Evolutionary conservation across 2,888 invertebrate species (phyloP), one percentile per base, ranked within the genome.

Genomic region (Leptinotarsa juncta): DNA sequence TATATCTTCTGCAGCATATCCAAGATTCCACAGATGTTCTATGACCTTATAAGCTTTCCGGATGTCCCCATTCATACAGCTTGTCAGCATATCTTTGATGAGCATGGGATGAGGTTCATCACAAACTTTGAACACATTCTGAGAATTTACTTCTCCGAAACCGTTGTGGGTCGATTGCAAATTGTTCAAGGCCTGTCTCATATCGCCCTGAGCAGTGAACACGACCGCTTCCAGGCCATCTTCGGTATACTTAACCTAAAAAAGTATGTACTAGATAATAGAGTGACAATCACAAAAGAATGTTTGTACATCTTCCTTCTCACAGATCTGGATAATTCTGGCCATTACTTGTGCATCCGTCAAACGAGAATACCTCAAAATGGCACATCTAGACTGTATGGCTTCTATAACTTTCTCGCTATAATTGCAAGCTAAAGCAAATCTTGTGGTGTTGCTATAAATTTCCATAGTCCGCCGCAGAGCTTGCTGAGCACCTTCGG

Each of bases 351-450:
- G 96, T 0, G 95, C 94, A 88, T 99, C 98, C 0, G 94, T 92
- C 16, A 99, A 90, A 83, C 95, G 94, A 1, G 96, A 94, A 88
- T 97, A 99, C 4, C 99, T 91, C 70, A 99, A 89, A 89, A 99
- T 96, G 0, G 99, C 99, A 89, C 99, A 99, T 49, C 99, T 92
- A 0, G 99, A 99, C 88, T 99, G 99, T 81, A 99, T 98, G 0
- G 99, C 97, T 88, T 99, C 98, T 79, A 99, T 99, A 74, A 99
- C 98, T 89, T 98, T 98, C 86, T 99, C 99, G 74, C 97, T 98
- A 82, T 96, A 96, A 88, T 99, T 99, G 85, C 99, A 99, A 20
- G 99, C 99, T 7, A 99, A 90, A 0, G 98, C 98, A 88, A 99
- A 99, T 77, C 99, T 90, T 0, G 99, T 99, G 0, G 99, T 99